Conservation (phyloP, 2,888 invertebrate species). For the Troilus luridus region DNA sequence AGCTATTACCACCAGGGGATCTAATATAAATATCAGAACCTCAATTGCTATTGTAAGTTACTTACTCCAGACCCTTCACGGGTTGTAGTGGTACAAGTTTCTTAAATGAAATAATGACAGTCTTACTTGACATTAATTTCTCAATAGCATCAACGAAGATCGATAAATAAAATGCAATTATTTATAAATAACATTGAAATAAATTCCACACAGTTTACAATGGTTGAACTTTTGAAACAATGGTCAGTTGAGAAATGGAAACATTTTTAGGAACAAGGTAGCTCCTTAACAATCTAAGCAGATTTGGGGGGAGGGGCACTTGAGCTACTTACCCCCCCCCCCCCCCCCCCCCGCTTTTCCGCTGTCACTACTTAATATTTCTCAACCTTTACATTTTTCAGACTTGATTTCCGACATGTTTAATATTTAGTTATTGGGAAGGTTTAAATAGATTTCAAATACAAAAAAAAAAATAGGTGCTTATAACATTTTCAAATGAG, state of each 20-base stretch:
- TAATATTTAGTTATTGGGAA: neutral
- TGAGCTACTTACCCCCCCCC: neutral
- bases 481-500: too few species aligned
- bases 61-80: too few species aligned
- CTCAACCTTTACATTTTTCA: neutral
- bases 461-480: too few species aligned
- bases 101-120: too few species aligned
- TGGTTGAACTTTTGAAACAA: neutral
- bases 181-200: neutral
- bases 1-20: too few species aligned
- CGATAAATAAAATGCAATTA: too few species aligned
- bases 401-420: neutral
- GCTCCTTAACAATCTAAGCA: neutral
- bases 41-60: too few species aligned
- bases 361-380: neutral
- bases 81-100: too few species aligned
- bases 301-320: slow-evolving; percentile 1
- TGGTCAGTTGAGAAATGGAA: neutral
- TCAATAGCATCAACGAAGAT: too few species aligned
- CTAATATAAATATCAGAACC: too few species aligned
- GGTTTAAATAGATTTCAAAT: neutral
- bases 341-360: too few species aligned
- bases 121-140: too few species aligned
- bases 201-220: neutral
- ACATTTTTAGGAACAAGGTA: neutral